Base-by-base conservation (phyloP, 2,888 invertebrate species). In the Autographa pulchrina region DNA sequence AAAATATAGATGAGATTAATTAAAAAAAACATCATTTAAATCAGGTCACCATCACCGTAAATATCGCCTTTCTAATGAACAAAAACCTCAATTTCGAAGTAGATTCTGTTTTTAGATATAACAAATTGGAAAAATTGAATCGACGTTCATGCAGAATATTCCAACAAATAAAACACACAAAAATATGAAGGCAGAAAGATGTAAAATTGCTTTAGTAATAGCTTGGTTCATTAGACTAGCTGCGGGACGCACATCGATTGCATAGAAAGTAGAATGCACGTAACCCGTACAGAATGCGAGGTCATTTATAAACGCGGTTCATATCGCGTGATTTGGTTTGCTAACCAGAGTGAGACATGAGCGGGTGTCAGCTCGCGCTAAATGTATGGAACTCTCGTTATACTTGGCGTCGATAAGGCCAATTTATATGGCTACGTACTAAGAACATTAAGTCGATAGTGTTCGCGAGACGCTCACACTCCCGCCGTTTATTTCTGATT, bases 261-360 rank as follows among this genome's bases (percentile, higher is more conserved):
- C 63, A 71, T 78, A 68, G 76, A 80, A 78, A 80, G 62, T 68
- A 75, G 67, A 75, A 65, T 62, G 76, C 58, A 71, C 65, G 63
- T 68, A 54, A 52, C 65, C 54, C 38, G 52, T 48, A 41, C 59
- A 25, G 35, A 78, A 66, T 65, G 71, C 75, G 69, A 66, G 78
- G 75, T 85, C 79, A 87, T 87, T 86, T 85, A 87, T 86, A 85
- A 87, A 85, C 86, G 85, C 78, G 80, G 81, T 81, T 89, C 86
- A 89, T 90, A 91, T 91, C 88, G 86, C 88, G 86, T 91, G 90
- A 92, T 92, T 92, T 91, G 92, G 91, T 91, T 92, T 89, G 90
- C 90, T 87, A 91, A 91, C 87, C 85, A 81, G 82, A 81, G 87
- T 88, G 89, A 90, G 89, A 87, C 90, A 91, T 86, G 90, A 89